Evolutionary conservation across 1,140 invertebrate genomes (phyloP), one percentile per base, ranked within the genome.

Genomic region (Penaeus indicus): DNA sequence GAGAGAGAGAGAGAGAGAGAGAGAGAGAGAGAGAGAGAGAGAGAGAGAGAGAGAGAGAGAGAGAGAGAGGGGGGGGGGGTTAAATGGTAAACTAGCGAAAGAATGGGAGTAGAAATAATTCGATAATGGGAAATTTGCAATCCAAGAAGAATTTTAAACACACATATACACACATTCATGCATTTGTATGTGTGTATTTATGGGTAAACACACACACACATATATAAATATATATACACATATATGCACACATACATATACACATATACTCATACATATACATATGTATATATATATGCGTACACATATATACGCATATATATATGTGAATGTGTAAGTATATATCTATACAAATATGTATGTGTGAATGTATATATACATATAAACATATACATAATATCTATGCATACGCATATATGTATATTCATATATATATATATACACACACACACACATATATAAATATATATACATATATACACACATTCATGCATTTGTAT

Each of bases 301-400:
- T 75, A 27, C 25, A 38, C 25, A 75, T 27, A 75, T 27, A 75
- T 27, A 27, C 25, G 10, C 8, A 27, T 75, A 18, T 72, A n/a
- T 25, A 27, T 72, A n/a, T 72, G 7, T 72, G n/a, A n/a, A 7
- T 72, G 10, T 72, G 25, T 72, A n/a, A n/a, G 25, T 72, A 72
- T 72, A 27, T 72, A 25, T n/a, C 21, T 72, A 72, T n/a, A 72
- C 25, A 72, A 5, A 72, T 72, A 27, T n/a, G 25, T n/a, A 72
- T n/a, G n/a, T n/a, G n/a, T n/a, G n/a, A 3, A 72, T n/a, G n/a
- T n/a, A 72, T 72, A 72, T 72, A 72, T 72, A 72, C n/a, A 72
- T 72, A 72, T 72, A 72, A 22, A 72, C n/a, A 72, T 72, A 72
- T n/a, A 72, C n/a, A 72, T 72, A 19, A n/a, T 64, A 64, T n/a